Base-by-base conservation (phyloP, 2,888 invertebrate genomes). In the Amiota minor region DNA sequence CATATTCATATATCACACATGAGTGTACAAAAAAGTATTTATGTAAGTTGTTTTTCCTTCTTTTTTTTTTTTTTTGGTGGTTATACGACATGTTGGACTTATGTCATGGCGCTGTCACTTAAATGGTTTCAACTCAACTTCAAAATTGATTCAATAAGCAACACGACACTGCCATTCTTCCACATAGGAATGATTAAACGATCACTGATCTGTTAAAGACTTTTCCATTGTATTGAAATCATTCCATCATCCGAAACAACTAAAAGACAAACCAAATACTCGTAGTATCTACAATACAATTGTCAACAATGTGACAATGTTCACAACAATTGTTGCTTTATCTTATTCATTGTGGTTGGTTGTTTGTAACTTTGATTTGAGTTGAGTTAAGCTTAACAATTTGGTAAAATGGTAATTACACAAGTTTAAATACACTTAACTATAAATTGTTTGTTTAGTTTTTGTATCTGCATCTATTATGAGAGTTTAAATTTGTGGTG, bases 1-100 rank as follows among this genome's bases (percentile, higher is more conserved):
- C 85, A 85, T 83, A 83, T 81, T 82, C 85, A 85, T 85, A 83
- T 83, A 83, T 83, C 84, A 83, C 80, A 79, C 83, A 78, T 78
- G 81, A 77, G 35, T 35, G 35, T 35, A 35, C 35, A 35, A 6
- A 35, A 35, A 35, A 35, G 35, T 35, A 35, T 35, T 35, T 35
- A 35, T 6, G 35, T 35, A 35, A 35, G 35, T 35, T 35, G 35
- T 6, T 35, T 35, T 35, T 1, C 3, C 3, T 23, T 23, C 3
- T 35, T 2, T 35, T 35, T 35, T 35, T 35, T 35, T 6, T 35
- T 35, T 35, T 35, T 35, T 3, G 35, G 35, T 35, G 35, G 0
- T 35, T 35, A 6, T 35, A 12, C 20, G 59, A 67, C 67, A 46
- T 47, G 14, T 81, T 81, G 80, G 71, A 84, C 82, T 82, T 82